A percentile compares a stretch with the other conserved stretches of the same genome.
phyloP scores from a whole-genome alignment of 2,113 vertebrate species.

The Manacus vitellinus region DNA sequence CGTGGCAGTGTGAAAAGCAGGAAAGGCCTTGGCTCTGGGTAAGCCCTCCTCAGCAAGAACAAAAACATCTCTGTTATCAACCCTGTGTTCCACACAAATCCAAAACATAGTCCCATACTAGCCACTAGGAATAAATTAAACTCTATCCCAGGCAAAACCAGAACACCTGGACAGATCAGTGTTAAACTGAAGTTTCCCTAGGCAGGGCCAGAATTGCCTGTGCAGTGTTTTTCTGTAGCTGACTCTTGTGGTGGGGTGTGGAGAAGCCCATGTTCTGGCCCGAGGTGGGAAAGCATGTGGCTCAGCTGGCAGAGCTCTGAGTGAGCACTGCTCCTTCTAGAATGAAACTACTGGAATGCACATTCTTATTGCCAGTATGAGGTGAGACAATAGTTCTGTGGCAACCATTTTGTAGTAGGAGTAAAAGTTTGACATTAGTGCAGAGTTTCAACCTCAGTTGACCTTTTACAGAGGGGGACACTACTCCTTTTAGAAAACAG shows the following conservation, averaged over 20 bases:
- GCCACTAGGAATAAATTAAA: background rate
- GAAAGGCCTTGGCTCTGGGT: background rate
- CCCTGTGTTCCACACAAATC: background rate
- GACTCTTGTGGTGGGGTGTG: background rate
- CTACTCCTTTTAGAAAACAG: background rate
- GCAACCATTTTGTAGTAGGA: background rate
- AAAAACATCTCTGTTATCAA: background rate
- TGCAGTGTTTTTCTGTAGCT: background rate
- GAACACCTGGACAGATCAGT: background rate
- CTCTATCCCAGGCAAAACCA: background rate
- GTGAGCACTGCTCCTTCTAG: background rate
- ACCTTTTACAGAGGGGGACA: background rate
- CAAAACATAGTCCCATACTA: background rate
- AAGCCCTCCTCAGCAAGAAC: background rate
- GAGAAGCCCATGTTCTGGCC: background rate
- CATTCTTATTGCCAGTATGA: fast-evolving
- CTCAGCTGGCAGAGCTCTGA: background rate
- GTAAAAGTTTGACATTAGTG: background rate
- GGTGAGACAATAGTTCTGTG: background rate
- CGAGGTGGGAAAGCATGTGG: fast-evolving
- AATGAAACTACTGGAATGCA: background rate
- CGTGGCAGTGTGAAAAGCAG: background rate
- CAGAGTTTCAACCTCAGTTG: background rate
- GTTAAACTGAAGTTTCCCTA: background rate
- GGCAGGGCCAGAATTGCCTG: background rate